Evolutionary conservation across 2,113 vertebrate genomes (phyloP), one percentile per base, ranked within the genome.

Genomic region (Phasianus colchicus): DNA sequence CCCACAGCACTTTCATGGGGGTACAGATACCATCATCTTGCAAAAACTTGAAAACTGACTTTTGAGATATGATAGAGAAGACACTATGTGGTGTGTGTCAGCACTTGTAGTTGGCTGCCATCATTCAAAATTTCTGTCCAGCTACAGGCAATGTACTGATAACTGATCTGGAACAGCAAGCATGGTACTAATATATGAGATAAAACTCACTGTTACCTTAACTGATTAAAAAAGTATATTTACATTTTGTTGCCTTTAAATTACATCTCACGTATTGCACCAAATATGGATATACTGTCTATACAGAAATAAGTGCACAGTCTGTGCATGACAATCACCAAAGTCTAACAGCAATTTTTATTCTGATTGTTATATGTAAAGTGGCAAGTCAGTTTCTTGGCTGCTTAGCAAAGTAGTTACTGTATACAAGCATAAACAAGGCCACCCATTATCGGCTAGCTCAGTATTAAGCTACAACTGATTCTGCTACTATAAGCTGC

Each of bases 101-200:
- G 73, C 85, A 93, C 82, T 91, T 92, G 89, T 48, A 97, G 73
- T 88, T 95, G 93, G 70, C 57, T 91, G 89, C 76, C 21, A n/a
- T 92, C 5, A 95, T 92, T 93, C 86, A 93, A 86, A 96, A 95
- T 76, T 96, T 97, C 78, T 93, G 47, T 69, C 82, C 50, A 94
- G 50, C 83, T 94, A 86, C 8, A 86, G 88, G 67, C 91, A 97
- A 97, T 80, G 94, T 73, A 89, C 71, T 83, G 76, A 36, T 69
- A 97, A 96, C 54, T 79, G 87, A 75, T 92, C 94, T 83, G 86
- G 64, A 97, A 94, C 57, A 97, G 95, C 45, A 88, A 95, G 76
- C 57, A 90, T 58, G 48, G 89, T 78, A 96, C 73, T 95, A 93
- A 78, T 80, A 93, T 12, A 55, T 81, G 89, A 93, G 96, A 89